phyloP scores from a whole-genome alignment of 1,140 invertebrate genomes.

The Drosophila kepulauana region DNA sequence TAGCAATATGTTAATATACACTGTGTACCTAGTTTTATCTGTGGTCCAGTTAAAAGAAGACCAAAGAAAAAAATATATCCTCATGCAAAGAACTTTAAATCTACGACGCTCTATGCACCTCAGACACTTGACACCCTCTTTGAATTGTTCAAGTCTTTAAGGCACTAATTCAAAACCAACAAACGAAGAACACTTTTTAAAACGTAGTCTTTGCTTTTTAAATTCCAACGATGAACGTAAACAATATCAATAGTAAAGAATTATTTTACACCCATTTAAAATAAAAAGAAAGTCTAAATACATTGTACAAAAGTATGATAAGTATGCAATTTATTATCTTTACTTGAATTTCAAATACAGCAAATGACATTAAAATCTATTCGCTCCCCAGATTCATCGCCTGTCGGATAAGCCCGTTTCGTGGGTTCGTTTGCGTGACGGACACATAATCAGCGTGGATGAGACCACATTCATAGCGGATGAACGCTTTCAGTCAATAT shows the following conservation, averaged over 20 bases:
- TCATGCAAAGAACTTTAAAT: not conserved
- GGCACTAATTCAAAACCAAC: not conserved
- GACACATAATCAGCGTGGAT: slow-evolving; percentile 95
- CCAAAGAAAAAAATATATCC: not conserved
- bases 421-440: slow-evolving; percentile 94
- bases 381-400: slow-evolving; percentile 87
- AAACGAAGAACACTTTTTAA: not conserved
- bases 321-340: too few relatives aligned
- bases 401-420: slow-evolving; percentile 95
- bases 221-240: not conserved
- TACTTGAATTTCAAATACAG: too few relatives aligned
- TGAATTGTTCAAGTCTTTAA: not conserved
- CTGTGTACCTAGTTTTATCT: slow-evolving; percentile 19
- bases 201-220: not conserved
- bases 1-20: slow-evolving; percentile 39
- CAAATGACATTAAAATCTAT: not conserved
- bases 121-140: not conserved
- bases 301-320: too few relatives aligned
- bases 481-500: slow-evolving; percentile 93
- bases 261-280: too few relatives aligned
- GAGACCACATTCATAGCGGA: slow-evolving; percentile 93
- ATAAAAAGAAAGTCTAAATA: too few relatives aligned
- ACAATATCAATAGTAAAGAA: too few relatives aligned
- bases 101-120: too few relatives aligned
- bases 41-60: not conserved